Evolutionary conservation across 2,888 invertebrate species (phyloP).

Genomic region (Macropis europaea): DNA sequence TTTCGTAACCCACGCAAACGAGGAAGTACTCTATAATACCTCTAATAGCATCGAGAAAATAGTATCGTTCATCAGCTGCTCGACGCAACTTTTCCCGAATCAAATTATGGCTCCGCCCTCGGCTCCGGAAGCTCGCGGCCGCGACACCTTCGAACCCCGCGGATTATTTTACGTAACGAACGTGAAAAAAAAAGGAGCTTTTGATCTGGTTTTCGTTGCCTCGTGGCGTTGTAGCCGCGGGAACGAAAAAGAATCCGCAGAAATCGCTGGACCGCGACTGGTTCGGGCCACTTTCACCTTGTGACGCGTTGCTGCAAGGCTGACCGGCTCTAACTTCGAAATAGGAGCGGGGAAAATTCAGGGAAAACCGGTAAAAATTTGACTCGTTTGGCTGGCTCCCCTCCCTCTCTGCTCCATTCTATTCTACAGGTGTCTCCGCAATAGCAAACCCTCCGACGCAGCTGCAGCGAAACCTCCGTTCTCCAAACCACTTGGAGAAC

Average conservation of each 20-base stretch:
- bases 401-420: not conserved
- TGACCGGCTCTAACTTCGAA: slow-evolving; percentile 37
- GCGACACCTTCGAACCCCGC: too few relatives aligned
- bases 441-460: too few relatives aligned
- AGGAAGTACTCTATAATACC: too few relatives aligned
- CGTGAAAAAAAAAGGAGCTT: not conserved
- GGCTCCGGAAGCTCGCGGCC: too few relatives aligned
- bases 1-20: too few relatives aligned
- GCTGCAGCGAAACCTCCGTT: too few relatives aligned
- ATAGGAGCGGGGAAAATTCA: not conserved
- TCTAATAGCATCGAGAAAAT: too few relatives aligned
- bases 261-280: slow-evolving; percentile 47
- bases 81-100: too few relatives aligned
- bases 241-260: slow-evolving; percentile 16
- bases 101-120: too few relatives aligned
- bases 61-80: too few relatives aligned
- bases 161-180: not conserved
- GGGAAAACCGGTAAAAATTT: slow-evolving; percentile 32
- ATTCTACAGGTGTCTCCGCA: not conserved
- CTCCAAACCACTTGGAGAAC: too few relatives aligned
- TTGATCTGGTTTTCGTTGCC: slow-evolving; percentile 3
- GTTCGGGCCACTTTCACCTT: slow-evolving; percentile 47
- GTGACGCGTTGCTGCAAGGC: slow-evolving; percentile 38
- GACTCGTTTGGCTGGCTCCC: not conserved
- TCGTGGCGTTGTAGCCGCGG: not conserved